Evolutionary conservation across 1,140 invertebrate species (phyloP).

Genomic region (Procambarus virginalis): DNA sequence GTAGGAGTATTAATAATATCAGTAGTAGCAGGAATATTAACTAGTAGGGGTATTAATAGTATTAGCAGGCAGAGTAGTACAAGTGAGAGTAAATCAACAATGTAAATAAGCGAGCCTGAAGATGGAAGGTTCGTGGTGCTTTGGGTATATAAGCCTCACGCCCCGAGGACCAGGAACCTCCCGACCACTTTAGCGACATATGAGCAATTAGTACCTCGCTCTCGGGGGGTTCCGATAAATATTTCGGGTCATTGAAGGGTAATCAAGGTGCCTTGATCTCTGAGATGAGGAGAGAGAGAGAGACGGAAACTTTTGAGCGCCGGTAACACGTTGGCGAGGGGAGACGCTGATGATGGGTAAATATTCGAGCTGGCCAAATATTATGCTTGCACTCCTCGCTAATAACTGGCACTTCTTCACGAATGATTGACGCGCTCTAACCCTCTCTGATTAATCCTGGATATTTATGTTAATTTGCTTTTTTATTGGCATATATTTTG

Average conservation of each 20-base stretch:
- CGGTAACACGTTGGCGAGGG: neutral
- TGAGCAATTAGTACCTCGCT: neutral
- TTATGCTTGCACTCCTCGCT: conserved; percentile 13
- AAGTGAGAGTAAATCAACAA: no score
- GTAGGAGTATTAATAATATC: no score
- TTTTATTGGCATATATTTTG: neutral
- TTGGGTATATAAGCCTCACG: no score
- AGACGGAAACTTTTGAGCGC: neutral
- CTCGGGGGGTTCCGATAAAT: neutral
- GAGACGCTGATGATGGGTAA: conserved; percentile 9
- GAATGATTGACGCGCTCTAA: neutral
- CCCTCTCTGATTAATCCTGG: neutral
- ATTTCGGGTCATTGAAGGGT: neutral
- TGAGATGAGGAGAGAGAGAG: neutral
- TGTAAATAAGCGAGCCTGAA: no score
- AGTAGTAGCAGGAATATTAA: no score
- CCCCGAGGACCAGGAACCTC: no score
- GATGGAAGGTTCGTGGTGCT: no score
- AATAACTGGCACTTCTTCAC: neutral
- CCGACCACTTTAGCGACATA: neutral
- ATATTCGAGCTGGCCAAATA: neutral
- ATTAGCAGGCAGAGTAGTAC: no score
- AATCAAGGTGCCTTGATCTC: neutral
- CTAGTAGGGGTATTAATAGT: no score
- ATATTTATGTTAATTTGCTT: neutral